Percentiles rank a stretch among this genome's conserved stretches.
These are phyloP conservation scores for Oegoconia quadripuncta DNA, from an alignment of 2,888 invertebrate species.

Conservation along the genomic window DNA sequence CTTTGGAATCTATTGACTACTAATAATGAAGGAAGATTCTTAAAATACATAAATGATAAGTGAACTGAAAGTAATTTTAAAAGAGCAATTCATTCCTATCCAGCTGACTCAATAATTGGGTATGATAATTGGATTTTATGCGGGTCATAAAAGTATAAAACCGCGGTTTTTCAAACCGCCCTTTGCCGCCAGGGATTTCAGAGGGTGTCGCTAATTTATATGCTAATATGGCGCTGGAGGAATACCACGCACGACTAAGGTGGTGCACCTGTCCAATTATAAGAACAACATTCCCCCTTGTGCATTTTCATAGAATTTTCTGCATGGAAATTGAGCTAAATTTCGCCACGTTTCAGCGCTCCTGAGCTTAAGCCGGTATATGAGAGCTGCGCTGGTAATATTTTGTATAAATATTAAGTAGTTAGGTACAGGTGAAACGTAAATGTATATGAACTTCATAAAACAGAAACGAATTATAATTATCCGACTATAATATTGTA, in stretches of 20 bases:
- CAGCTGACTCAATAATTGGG: constrained; percentile 69
- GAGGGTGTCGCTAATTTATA: constrained; percentile 69
- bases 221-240: constrained; percentile 64
- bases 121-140: constrained; percentile 74
- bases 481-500: too few species aligned
- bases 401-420: constrained; percentile 51
- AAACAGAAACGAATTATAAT: too few species aligned
- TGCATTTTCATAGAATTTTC: constrained; percentile 71
- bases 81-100: constrained; percentile 9
- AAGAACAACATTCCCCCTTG: constrained; percentile 68
- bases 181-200: constrained; percentile 46
- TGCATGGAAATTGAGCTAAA: constrained; percentile 59
- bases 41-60: too few species aligned
- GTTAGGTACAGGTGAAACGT: neutral
- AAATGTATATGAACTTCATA: too few species aligned
- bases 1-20: too few species aligned
- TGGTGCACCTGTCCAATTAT: constrained; percentile 72
- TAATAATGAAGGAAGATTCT: too few species aligned
- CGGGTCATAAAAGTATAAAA: constrained; percentile 64
- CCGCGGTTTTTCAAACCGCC: constrained; percentile 41
- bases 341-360: constrained; percentile 47
- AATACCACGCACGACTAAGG: constrained; percentile 70
- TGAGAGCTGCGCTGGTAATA: constrained; percentile 25
- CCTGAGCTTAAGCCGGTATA: constrained; percentile 30
- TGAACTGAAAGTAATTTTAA: neutral